phyloP scores from a whole-genome alignment of 2,797 vertebrate genomes.

The Nasua narica region DNA sequence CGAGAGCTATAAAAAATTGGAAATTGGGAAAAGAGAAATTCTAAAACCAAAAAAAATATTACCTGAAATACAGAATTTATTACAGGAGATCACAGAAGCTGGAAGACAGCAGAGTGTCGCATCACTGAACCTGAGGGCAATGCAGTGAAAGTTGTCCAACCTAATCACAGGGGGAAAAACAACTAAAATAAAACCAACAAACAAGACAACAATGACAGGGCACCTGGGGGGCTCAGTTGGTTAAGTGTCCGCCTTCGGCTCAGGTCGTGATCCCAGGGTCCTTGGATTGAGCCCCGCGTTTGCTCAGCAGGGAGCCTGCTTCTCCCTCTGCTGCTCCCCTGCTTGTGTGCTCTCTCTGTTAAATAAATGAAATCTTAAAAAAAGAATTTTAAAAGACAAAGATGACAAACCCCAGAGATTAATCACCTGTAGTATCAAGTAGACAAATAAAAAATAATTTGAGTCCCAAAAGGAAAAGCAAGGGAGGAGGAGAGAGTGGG shows the following conservation, averaged over 20 bases:
- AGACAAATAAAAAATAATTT: background rate
- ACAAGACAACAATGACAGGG: too few relatives aligned
- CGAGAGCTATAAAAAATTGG: background rate
- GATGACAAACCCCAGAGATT: fast-evolving
- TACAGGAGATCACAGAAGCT: background rate
- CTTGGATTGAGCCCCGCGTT: too few relatives aligned
- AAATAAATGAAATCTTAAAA: too few relatives aligned
- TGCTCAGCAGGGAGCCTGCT: too few relatives aligned
- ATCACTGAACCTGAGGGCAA: background rate
- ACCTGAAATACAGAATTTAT: background rate
- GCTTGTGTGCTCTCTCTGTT: too few relatives aligned
- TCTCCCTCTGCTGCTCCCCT: too few relatives aligned
- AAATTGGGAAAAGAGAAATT: background rate
- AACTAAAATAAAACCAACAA: background rate
- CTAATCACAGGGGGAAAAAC: background rate
- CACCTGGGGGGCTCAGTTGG: too few relatives aligned
- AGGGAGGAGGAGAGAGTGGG: background rate
- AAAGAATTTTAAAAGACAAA: too few relatives aligned
- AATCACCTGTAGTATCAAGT: background rate
- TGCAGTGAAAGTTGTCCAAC: background rate
- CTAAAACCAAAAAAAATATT: background rate
- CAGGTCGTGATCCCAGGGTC: too few relatives aligned
- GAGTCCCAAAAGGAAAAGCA: background rate
- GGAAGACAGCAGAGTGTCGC: fast-evolving
- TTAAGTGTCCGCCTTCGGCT: too few relatives aligned